These are phyloP conservation scores for Platycnemis pennipes DNA, from an alignment of 2,888 invertebrate species.

Conservation along the genomic window DNA sequence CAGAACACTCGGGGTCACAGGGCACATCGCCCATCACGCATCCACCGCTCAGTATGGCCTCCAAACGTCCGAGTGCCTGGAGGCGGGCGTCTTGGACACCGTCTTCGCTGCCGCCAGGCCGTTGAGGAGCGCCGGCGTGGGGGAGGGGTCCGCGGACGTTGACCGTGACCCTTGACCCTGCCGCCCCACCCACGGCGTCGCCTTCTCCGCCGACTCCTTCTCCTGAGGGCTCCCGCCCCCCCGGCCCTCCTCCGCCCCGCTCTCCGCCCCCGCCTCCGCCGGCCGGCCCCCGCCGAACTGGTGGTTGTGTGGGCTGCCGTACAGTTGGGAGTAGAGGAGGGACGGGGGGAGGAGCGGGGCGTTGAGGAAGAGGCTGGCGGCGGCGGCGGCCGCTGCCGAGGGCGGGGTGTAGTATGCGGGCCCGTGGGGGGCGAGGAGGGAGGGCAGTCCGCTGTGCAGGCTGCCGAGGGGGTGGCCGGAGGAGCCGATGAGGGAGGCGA, in stretches of 20 bases:
- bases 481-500: constrained; percentile 56
- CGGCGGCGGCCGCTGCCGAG: constrained; percentile 69
- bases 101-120: constrained; percentile 26
- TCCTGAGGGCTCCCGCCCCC: neutral
- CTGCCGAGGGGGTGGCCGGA: constrained; percentile 74
- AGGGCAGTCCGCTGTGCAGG: constrained; percentile 74
- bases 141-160: neutral
- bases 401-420: constrained; percentile 64
- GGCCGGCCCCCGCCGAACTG: neutral
- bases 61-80: constrained; percentile 56
- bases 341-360: constrained; percentile 88
- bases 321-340: constrained; percentile 88
- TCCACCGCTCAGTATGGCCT: constrained; percentile 19
- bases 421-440: constrained; percentile 68
- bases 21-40: neutral
- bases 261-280: neutral
- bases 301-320: constrained; percentile 80
- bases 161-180: constrained; percentile 3
- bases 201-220: neutral
- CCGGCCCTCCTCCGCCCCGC: neutral
- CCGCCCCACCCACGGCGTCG: neutral
- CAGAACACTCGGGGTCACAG: neutral
- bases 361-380: constrained; percentile 83
- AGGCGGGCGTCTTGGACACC: constrained; percentile 36
- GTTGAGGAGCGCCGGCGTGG: constrained; percentile 40